Evolutionary conservation across 2,888 invertebrate species (phyloP), one percentile per base, ranked within the genome.

Genomic region (Lasius fuliginosus): DNA sequence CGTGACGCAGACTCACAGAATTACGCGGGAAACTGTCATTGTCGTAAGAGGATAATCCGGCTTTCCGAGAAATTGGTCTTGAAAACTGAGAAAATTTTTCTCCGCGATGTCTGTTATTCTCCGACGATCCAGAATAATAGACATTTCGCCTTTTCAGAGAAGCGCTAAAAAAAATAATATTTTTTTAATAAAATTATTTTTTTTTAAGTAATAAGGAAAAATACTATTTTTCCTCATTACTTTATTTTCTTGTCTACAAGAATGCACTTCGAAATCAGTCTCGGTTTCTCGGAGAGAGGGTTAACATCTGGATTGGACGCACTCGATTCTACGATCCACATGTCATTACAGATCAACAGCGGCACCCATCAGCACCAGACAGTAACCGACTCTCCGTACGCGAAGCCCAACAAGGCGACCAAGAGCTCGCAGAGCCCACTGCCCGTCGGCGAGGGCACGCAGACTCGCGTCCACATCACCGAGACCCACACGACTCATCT

Each of bases 321-420:
- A 30, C 56, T 42, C 58, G 69, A 56, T 0, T 23, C 42, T 69
- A 69, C 77, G 56, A 18, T 60, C 27, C 42, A 6, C 58, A 12
- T 79, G 40, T 79, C 46, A 42, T 95, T 95, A 40, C 95, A 97
- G 97, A 96, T 97, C 89, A 96, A 96, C 94, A 96, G 96, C 92
- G 96, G 96, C 88, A 95, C 95, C 86, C 96, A 96, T 91, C 97
- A 97, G 92, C 96, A 96, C 89, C 96, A 97, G 92, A 96, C 96
- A 91, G 96, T 97, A 88, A 96, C 96, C 89, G 97, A 97, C 92
- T 96, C 96, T 64, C 96, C 96, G 77, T 97, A 97, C 97, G 97
- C 97, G 89, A 97, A 96, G 92, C 96, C 96, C 73, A 96, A 96
- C 94, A 96, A 96, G 94, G 96, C 96, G 53, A 95, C 95, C 87